Conservation (phyloP, 2,113 vertebrate species). For the Prietella phreatophila region DNA sequence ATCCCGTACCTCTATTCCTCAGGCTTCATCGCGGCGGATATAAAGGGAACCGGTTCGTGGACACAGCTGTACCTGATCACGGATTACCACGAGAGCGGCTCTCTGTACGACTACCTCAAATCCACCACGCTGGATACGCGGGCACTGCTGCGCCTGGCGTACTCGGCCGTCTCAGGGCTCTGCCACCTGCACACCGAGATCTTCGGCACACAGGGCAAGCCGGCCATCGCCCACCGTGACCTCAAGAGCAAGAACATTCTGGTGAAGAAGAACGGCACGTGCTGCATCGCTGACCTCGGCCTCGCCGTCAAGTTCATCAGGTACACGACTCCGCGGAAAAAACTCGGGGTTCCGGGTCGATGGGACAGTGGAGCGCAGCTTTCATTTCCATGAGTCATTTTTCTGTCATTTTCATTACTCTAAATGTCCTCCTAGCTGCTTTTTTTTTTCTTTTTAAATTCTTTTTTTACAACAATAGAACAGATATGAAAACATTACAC, state of each 20-base stretch:
- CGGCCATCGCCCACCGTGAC: slow-evolving; percentile 94
- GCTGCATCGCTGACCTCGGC: slow-evolving; percentile 94
- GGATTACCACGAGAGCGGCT: slow-evolving; percentile 95
- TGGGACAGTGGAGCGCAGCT: background rate
- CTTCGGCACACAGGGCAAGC: slow-evolving; percentile 95
- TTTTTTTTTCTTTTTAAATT: too few relatives aligned
- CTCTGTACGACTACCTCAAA: slow-evolving; percentile 94
- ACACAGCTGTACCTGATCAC: slow-evolving; percentile 97
- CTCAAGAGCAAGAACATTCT: slow-evolving; percentile 98
- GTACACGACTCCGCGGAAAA: slow-evolving; percentile 61
- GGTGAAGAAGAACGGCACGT: slow-evolving; percentile 93
- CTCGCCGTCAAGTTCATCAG: slow-evolving; percentile 97
- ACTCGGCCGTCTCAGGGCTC: slow-evolving; percentile 89
- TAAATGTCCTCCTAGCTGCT: background rate
- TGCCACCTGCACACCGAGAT: slow-evolving; percentile 97
- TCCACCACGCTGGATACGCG: slow-evolving; percentile 90
- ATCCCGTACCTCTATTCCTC: slow-evolving; percentile 2
- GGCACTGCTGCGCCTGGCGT: slow-evolving; percentile 85
- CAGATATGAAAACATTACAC: slow-evolving; percentile 1
- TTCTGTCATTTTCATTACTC: background rate
- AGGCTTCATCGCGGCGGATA: slow-evolving; percentile 98
- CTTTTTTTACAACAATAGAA: background rate
- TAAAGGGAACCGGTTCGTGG: slow-evolving; percentile 98
- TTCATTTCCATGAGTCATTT: slow-evolving; percentile 9
- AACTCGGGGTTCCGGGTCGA: background rate